Percentiles rank a stretch among this genome's conserved stretches.
These are phyloP conservation scores for Triplophysa rosa DNA, from an alignment of 2,113 vertebrate species.

Conservation along the genomic window DNA sequence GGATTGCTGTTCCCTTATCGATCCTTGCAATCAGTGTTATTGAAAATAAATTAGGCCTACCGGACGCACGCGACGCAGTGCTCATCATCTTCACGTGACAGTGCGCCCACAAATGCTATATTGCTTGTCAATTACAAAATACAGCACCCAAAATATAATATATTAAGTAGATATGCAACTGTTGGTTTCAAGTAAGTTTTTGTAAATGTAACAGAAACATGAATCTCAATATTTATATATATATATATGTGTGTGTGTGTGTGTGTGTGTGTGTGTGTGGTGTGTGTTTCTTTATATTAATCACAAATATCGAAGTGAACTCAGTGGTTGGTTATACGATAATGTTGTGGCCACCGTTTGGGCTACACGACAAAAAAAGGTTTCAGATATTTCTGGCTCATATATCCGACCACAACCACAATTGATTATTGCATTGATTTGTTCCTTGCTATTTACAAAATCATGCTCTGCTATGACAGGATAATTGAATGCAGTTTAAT, in stretches of 20 bases:
- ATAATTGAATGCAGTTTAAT: conserved; percentile 41
- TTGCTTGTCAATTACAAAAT: background rate
- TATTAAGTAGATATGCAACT: background rate
- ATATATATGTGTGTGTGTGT: too few species aligned
- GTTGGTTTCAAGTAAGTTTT: background rate
- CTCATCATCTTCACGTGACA: background rate
- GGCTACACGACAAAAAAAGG: background rate
- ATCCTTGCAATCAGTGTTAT: conserved; percentile 73
- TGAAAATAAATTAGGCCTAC: conserved; percentile 75
- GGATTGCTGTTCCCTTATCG: conserved; percentile 75
- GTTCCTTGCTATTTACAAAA: conserved; percentile 44
- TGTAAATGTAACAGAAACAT: background rate
- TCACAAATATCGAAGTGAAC: background rate
- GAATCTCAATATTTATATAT: background rate
- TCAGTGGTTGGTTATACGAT: background rate
- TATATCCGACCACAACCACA: conserved; percentile 38
- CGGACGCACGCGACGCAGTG: conserved; percentile 57
- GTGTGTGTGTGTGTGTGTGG: too few species aligned
- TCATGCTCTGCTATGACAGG: conserved; percentile 41
- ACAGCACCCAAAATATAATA: background rate
- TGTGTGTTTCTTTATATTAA: conserved; percentile 9
- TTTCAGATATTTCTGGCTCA: conserved; percentile 37
- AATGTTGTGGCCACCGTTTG: conserved; percentile 9
- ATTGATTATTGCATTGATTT: conserved; percentile 52
- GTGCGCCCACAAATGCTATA: background rate